Evolutionary conservation across 2,888 invertebrate species (phyloP).

Genomic region (Minunthozetes semirufus): DNA sequence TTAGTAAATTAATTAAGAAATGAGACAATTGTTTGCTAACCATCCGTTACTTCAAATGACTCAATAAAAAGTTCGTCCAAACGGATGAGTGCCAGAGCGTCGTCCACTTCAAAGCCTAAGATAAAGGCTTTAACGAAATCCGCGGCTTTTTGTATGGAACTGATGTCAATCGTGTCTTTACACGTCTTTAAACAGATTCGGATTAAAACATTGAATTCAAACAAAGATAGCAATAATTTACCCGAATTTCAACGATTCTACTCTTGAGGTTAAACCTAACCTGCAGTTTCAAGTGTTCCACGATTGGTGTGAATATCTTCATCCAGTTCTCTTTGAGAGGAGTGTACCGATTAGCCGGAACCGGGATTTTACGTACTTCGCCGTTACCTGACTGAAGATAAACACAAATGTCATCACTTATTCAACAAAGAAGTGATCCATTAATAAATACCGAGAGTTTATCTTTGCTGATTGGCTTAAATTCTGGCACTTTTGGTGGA

Average conservation of each 20-base stretch:
- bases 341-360: slow-evolving; percentile 89
- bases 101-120: slow-evolving; percentile 92
- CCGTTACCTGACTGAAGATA: slow-evolving; percentile 29
- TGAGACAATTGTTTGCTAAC: slow-evolving; percentile 42
- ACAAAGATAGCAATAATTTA: slow-evolving; percentile 40
- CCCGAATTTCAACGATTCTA: slow-evolving; percentile 77
- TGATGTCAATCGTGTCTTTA: slow-evolving; percentile 70
- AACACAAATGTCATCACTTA: not conserved
- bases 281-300: slow-evolving; percentile 88
- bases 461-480: slow-evolving; percentile 25
- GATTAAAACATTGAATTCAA: not conserved
- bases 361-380: slow-evolving; percentile 56
- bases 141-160: slow-evolving; percentile 89
- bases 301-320: slow-evolving; percentile 91
- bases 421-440: too few species aligned
- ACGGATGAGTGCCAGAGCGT: slow-evolving; percentile 84
- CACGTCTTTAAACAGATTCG: slow-evolving; percentile 47
- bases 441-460: slow-evolving; percentile 19
- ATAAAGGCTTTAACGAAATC: slow-evolving; percentile 97
- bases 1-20: slow-evolving; percentile 18
- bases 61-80: slow-evolving; percentile 95
- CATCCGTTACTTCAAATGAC: slow-evolving; percentile 90
- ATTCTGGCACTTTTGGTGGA: slow-evolving; percentile 20
- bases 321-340: slow-evolving; percentile 95
- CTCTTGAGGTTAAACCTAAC: slow-evolving; percentile 87